Base-by-base conservation (phyloP, 2,888 invertebrate species). In the Cremastinae sp. region DNA sequence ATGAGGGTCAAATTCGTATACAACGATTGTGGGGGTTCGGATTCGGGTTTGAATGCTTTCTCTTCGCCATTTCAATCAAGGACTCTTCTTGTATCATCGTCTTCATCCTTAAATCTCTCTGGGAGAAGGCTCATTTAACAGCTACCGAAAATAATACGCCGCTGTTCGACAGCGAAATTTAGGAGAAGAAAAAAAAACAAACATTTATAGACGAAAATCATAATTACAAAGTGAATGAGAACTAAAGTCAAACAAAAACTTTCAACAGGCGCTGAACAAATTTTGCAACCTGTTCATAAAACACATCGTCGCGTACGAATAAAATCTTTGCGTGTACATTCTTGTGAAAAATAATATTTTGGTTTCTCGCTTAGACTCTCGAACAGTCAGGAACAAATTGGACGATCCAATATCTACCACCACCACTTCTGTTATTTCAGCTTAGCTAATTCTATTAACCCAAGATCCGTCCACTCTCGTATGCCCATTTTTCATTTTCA, bases 351-450 rank as follows among this genome's bases (percentile, higher is more conserved):
- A 65, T 53, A 75, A 78, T 22, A 75, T 72, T 75, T 70, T 73
- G 55, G 71, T 73, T 75, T 75, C 58, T 61, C 68, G 58, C 58
- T 78, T 78, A 73, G 64, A 61, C 66, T 70, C 64, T 70, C 62
- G 77, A 47, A 72, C 68, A 75, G 72, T 61, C 59, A 78, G 72
- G 75, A 80, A 79, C 75, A 77, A 80, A 79, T 74, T 81, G 61
- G 74, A 81, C 74, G 65, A 75, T 75, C 75, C 78, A 76, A 76
- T 61, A 76, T 80, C 78, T 78, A 78, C 78, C 78, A 81, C 16
- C 37, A 39, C 4, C 37, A 37, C 28, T 66, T 69, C 79, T 74
- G 53, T 61, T 61, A 76, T 68, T 69, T 41, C 64, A 70, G 58
- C 71, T 79, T 65, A 61, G 58, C 78, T 80, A 78, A 49, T 64